Conservation (phyloP, 1,140 invertebrate genomes). For the Pectinophora gossypiella region DNA sequence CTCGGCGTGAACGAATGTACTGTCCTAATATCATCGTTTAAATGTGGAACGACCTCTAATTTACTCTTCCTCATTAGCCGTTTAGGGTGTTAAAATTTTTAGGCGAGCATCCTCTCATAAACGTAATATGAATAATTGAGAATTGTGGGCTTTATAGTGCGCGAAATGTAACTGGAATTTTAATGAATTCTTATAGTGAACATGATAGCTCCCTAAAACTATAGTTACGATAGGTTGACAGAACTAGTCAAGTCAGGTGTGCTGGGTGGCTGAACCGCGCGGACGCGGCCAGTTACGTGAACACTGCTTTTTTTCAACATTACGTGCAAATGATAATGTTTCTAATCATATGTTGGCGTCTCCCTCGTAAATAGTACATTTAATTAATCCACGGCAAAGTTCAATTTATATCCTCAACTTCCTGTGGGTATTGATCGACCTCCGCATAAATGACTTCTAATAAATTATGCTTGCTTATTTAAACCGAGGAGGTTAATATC, state of each 20-base stretch:
- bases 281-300: too few relatives aligned
- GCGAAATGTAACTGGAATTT: too few relatives aligned
- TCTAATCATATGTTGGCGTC: not conserved
- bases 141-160: too few relatives aligned
- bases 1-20: not conserved
- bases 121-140: too few relatives aligned
- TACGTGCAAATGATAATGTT: too few relatives aligned
- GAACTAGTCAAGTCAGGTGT: too few relatives aligned
- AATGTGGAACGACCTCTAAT: slow-evolving; percentile 38
- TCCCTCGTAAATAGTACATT: not conserved
- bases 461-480: slow-evolving; percentile 12
- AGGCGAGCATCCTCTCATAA: slow-evolving; percentile 57
- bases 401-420: slow-evolving; percentile 13
- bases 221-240: too few relatives aligned
- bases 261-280: too few relatives aligned
- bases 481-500: too few relatives aligned
- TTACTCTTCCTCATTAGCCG: slow-evolving; percentile 65
- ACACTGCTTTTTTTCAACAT: too few relatives aligned
- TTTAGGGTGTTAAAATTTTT: slow-evolving; percentile 47
- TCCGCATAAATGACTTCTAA: slow-evolving; percentile 23
- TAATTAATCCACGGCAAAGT: not conserved
- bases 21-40: slow-evolving; percentile 12
- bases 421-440: slow-evolving; percentile 28
- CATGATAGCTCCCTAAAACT: too few relatives aligned
- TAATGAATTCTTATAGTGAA: too few relatives aligned